These are phyloP conservation scores for Pristionchus japonicus DNA, from an alignment of 2,888 invertebrate genomes.

Conservation along the genomic window DNA sequence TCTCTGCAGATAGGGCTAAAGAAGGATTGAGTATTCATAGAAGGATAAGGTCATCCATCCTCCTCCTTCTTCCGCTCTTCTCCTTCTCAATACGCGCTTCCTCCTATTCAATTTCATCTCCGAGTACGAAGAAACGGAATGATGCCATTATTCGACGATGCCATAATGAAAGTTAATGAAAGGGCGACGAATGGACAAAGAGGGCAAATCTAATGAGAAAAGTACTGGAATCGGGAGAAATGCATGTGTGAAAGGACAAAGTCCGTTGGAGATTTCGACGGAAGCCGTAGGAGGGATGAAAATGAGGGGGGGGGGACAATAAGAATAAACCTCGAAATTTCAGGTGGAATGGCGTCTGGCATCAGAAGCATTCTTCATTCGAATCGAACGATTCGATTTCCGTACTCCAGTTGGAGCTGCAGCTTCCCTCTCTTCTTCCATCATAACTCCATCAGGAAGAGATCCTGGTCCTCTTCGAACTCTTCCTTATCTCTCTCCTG, in stretches of 20 bases:
- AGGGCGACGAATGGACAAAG: neutral
- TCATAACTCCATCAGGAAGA: neutral
- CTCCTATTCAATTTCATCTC: neutral
- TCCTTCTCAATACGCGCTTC: neutral
- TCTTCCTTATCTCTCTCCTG: conserved; percentile 31
- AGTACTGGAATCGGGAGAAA: neutral
- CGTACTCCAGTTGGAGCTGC: neutral
- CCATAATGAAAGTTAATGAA: conserved; percentile 5
- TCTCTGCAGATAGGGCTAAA: neutral
- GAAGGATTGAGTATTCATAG: neutral
- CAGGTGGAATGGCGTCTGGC: conserved; percentile 31
- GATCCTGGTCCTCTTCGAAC: conserved; percentile 9
- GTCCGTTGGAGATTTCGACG: neutral
- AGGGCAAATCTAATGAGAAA: conserved; percentile 18
- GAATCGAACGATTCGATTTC: conserved; percentile 9
- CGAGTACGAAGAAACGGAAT: conserved; percentile 3
- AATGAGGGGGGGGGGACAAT: neutral
- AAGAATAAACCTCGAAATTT: neutral
- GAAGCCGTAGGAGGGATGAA: neutral
- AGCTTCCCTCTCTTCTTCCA: neutral
- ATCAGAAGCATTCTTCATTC: conserved; percentile 17
- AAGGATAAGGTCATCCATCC: neutral
- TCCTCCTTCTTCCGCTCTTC: neutral
- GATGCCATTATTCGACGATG: neutral
- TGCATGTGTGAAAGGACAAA: neutral